Conservation (phyloP, 1,140 invertebrate species). For the Drosophila setifemur region DNA sequence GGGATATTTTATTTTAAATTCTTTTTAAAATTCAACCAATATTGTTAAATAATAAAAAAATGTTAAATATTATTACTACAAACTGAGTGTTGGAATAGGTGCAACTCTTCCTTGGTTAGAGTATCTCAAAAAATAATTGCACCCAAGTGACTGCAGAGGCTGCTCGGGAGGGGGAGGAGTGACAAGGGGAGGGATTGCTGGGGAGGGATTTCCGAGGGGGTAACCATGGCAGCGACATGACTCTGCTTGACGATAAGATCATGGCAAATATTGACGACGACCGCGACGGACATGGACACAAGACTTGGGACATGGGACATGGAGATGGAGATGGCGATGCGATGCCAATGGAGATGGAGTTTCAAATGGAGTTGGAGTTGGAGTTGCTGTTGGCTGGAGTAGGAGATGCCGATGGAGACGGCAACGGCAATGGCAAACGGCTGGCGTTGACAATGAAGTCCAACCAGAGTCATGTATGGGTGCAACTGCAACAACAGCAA, state of each 20-base stretch:
- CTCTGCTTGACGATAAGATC: constrained; percentile 75
- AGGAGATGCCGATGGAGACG: constrained; percentile 30
- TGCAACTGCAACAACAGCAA: constrained; percentile 42
- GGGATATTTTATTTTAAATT: too few species aligned
- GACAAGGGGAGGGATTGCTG: background rate
- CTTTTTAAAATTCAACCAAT: too few species aligned
- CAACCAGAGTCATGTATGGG: constrained; percentile 54
- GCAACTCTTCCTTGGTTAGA: constrained; percentile 6
- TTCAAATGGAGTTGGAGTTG: background rate
- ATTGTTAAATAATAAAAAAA: background rate
- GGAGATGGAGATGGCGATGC: constrained; percentile 19
- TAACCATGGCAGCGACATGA: constrained; percentile 73
- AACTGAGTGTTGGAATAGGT: background rate
- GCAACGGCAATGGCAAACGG: constrained; percentile 38
- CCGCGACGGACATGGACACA: constrained; percentile 48
- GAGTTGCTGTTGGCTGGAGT: background rate
- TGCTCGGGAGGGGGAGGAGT: background rate
- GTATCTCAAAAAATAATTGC: constrained; percentile 76
- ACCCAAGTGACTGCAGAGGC: constrained; percentile 56
- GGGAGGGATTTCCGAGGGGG: constrained; percentile 4
- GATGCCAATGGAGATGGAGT: constrained; percentile 12
- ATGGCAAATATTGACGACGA: constrained; percentile 77
- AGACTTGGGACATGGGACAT: constrained; percentile 32
- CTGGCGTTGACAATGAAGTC: constrained; percentile 74
- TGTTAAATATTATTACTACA: too few species aligned